These are phyloP conservation scores for Argyresthia albistria DNA, from an alignment of 2,888 invertebrate genomes.

Conservation along the genomic window DNA sequence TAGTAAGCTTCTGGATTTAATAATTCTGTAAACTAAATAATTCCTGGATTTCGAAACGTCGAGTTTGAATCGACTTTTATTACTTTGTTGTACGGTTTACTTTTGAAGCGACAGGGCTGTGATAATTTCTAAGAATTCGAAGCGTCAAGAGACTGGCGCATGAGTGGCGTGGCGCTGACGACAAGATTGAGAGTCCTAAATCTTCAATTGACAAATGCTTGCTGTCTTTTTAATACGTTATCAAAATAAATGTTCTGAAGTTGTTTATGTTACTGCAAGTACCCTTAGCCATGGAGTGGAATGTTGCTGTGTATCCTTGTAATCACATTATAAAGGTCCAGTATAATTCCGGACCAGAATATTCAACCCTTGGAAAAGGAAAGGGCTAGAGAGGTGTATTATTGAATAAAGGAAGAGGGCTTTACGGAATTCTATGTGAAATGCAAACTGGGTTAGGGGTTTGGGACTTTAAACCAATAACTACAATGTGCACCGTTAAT, in stretches of 20 bases:
- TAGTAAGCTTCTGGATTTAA: slow-evolving; percentile 11
- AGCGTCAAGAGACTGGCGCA: slow-evolving; percentile 8
- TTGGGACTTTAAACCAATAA: slow-evolving; percentile 21
- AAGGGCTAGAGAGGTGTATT: slow-evolving; percentile 12
- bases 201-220: slow-evolving; percentile 44
- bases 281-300: slow-evolving; percentile 21
- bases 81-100: too few species aligned
- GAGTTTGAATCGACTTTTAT: too few species aligned
- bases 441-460: slow-evolving; percentile 29
- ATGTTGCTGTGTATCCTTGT: slow-evolving; percentile 23
- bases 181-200: slow-evolving; percentile 38
- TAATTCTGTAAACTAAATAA: slow-evolving; percentile 13
- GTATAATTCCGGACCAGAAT: slow-evolving; percentile 7
- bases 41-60: neutral
- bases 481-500: neutral
- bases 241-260: slow-evolving; percentile 44
- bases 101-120: too few species aligned
- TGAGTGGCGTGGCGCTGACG: slow-evolving; percentile 13
- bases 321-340: slow-evolving; percentile 24
- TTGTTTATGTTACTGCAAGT: slow-evolving; percentile 37
- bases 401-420: slow-evolving; percentile 40
- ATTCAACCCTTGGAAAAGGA: slow-evolving; percentile 9
- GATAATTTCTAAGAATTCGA: too few species aligned
- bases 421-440: slow-evolving; percentile 33
- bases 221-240: slow-evolving; percentile 30